Percentiles rank a stretch among this genome's conserved stretches.
Evolutionary conservation across 2,797 vertebrate genomes (phyloP).

Genomic region (Pseudopleuronectes americanus): DNA sequence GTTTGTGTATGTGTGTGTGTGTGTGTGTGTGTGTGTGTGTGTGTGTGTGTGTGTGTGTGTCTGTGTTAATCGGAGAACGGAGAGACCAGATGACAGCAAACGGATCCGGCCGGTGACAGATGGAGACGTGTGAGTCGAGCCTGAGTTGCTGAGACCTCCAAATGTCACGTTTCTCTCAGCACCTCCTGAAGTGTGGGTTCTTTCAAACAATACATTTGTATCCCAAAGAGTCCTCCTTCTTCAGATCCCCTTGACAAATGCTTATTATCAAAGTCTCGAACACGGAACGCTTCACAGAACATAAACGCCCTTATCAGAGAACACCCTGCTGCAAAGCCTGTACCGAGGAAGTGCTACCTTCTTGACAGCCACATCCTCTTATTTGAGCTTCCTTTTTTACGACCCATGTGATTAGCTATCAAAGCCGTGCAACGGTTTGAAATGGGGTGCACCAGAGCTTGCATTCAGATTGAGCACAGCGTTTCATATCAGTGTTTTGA

Average conservation of each 20-base stretch:
- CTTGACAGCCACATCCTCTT: slow-evolving; percentile 72
- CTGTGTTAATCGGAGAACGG: slow-evolving; percentile 8
- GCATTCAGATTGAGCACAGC: slow-evolving; percentile 31
- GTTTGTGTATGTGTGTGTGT: no score
- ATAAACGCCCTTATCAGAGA: slow-evolving; percentile 44
- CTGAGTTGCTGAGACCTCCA: slow-evolving; percentile 53
- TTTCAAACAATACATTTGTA: slow-evolving; percentile 45
- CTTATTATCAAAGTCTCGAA: slow-evolving; percentile 40
- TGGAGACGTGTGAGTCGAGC: slow-evolving; percentile 50
- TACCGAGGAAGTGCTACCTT: slow-evolving; percentile 76
- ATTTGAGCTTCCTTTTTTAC: slow-evolving; percentile 54
- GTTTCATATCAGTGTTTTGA: slow-evolving; percentile 47
- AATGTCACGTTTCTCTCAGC: slow-evolving; percentile 53
- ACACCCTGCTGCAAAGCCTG: slow-evolving; percentile 7
- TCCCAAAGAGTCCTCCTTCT: slow-evolving; percentile 18
- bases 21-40: no score
- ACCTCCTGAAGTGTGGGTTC: slow-evolving; percentile 44
- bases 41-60: no score
- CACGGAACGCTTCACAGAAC: slow-evolving; percentile 33
- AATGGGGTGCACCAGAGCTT: slow-evolving; percentile 33
- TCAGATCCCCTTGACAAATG: slow-evolving; percentile 10
- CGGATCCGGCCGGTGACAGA: slow-evolving; percentile 55
- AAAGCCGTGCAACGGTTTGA: slow-evolving; percentile 22
- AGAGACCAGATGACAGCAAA: slow-evolving; percentile 55
- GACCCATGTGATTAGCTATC: slow-evolving; percentile 35